Percentiles rank a stretch among this genome's conserved stretches.
Conservation (phyloP, 2,888 invertebrate species). For the Strigamia maritima region DNA sequence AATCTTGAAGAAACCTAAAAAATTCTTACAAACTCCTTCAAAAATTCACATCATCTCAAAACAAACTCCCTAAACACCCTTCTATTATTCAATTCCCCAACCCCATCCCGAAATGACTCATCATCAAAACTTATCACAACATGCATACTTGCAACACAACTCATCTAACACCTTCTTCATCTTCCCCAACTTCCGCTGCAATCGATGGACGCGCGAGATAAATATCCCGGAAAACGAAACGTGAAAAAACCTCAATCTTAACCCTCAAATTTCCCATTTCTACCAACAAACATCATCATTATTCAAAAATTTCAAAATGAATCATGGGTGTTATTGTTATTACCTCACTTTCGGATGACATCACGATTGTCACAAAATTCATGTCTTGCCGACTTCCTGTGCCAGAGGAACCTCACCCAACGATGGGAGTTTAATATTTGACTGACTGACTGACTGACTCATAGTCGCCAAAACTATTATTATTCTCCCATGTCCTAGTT, state of each 20-base stretch:
- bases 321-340: too few relatives aligned
- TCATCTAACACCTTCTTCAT: slow-evolving; percentile 23
- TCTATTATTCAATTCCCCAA: too few relatives aligned
- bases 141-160: slow-evolving; percentile 6
- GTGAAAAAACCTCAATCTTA: background rate
- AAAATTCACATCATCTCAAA: too few relatives aligned
- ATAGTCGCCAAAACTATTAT: background rate
- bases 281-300: too few relatives aligned
- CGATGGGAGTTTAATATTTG: background rate
- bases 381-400: slow-evolving; percentile 17
- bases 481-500: slow-evolving; percentile 9
- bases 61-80: too few relatives aligned
- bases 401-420: background rate
- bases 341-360: too few relatives aligned
- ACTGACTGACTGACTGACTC: slow-evolving; percentile 25
- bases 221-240: background rate
- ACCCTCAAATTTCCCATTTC: background rate
- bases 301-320: too few relatives aligned
- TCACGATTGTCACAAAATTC: background rate
- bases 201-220: background rate
- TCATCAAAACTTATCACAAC: background rate
- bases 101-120: background rate
- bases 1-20: too few relatives aligned
- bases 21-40: too few relatives aligned
- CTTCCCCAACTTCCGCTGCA: slow-evolving; percentile 3